Evolutionary conservation across 2,113 vertebrate genomes (phyloP).

Genomic region (Atherinomorus stipes): DNA sequence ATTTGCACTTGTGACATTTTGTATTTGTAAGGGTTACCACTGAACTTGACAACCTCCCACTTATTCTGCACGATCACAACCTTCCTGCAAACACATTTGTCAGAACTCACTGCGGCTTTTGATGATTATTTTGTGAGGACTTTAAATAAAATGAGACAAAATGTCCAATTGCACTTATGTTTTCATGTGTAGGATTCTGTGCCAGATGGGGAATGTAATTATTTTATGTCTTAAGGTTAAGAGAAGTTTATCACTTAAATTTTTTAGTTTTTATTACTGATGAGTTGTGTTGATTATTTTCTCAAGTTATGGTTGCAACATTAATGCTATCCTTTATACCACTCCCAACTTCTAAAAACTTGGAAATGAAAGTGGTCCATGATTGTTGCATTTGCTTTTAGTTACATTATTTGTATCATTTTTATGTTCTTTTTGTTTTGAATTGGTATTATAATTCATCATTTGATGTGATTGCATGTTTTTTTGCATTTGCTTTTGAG

Average conservation of each 20-base stretch:
- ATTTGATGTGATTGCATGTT: too few species aligned
- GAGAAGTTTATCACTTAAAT: too few species aligned
- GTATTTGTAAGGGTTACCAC: slow-evolving; percentile 15
- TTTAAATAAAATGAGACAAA: neutral
- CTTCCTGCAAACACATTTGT: slow-evolving; percentile 22
- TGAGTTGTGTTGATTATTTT: neutral
- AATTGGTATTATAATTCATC: too few species aligned
- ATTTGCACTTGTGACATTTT: slow-evolving; percentile 8
- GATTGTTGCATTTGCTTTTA: too few species aligned
- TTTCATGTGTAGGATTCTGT: neutral
- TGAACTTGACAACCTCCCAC: slow-evolving; percentile 32
- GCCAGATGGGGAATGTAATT: neutral
- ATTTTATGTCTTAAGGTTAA: neutral
- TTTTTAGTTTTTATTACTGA: neutral
- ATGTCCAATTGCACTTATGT: too few species aligned
- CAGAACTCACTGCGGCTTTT: slow-evolving; percentile 2
- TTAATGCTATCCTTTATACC: neutral
- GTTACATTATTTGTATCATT: too few species aligned
- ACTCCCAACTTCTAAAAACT: too few species aligned
- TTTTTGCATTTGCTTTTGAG: too few species aligned
- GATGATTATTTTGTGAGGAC: slow-evolving; percentile 36
- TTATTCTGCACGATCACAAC: slow-evolving; percentile 25
- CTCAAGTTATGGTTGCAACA: neutral
- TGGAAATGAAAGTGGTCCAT: too few species aligned
- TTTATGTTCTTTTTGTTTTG: too few species aligned